Evolutionary conservation across 2,888 invertebrate species (phyloP), one percentile per base, ranked within the genome.

Genomic region (Ectemnius continuus): DNA sequence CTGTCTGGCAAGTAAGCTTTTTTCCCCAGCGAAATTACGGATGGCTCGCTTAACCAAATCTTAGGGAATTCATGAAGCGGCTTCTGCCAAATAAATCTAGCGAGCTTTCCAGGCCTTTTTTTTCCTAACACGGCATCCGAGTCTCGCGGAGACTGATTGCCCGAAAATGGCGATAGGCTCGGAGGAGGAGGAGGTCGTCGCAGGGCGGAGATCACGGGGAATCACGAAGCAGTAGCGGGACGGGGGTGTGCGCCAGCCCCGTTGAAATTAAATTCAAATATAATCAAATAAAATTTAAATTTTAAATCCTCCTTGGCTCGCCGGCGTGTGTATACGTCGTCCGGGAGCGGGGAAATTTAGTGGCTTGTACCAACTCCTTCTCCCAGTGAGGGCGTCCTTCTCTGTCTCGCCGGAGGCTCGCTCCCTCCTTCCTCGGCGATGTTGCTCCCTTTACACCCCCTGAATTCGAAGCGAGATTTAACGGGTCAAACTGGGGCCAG

Each of bases 211-310:
- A 23, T 23, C 23, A 23, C 3, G 23, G 23, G 46, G 59, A 65
- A 68, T 75, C 69, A 65, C 61, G 66, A 36, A 59, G 64, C 64
- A 65, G 60, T 52, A 70, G 63, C 23, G 23, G 71, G 65, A 60
- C 61, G 57, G 71, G 5, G 36, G 36, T 8, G 66, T 70, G 59
- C 77, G 73, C 80, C 75, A 79, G 80, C 79, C 66, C 61, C 68
- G 62, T 83, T 82, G 81, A 77, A 84, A 91, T 90, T 89, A 89
- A 89, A 91, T 91, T 91, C 90, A 91, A 91, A 91, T 91, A 90
- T 90, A 91, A 91, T 90, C 91, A 90, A 90, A 91, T 91, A 90
- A 91, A 91, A 91, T 91, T 90, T 90, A 88, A 91, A 91, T 89
- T 91, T 90, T 87, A 91, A 90, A 90, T 90, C 86, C 77, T 84